Base-by-base conservation (phyloP, 1,140 invertebrate species). In the Drosophila athabasca region DNA sequence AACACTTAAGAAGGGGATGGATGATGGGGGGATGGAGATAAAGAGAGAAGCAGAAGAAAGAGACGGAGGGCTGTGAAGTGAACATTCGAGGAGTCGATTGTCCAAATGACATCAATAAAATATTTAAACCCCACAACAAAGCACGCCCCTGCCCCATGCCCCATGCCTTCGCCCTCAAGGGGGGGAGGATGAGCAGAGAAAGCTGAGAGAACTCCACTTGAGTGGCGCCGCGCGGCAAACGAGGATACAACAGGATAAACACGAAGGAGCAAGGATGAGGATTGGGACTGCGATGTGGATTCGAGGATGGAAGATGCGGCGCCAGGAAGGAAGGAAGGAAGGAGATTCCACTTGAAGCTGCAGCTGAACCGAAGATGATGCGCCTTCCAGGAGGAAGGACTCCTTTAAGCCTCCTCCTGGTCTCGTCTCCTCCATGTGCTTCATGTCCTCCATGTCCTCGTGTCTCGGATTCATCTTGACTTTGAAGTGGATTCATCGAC, bases 61-160 rank as follows among this genome's bases (percentile, higher is more conserved):
- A 57, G 15, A 41, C n/a, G 4, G 9, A 54, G 59, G 48, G 67
- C 72, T 75, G 35, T 65, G 65, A 83, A 84, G 80, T 84, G 73
- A 80, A 62, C 81, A 64, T 51, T 79, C 61, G 24, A 45, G 55
- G 57, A 76, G 58, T 44, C 35, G 35, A 80, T 85, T 74, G 73
- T 84, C 76, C 61, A 85, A 85, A 84, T 80, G 81, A 84, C 81
- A 85, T 77, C 76, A 85, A 85, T 85, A 80, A 85, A 85, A 85
- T 85, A 85, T 85, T 85, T 77, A 85, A 85, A 43, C 48, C 79
- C 66, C 54, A 69, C 74, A 77, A 74, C 55, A 73, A 68, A 76
- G 61, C 58, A 58, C 15, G 55, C 62, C 53, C 66, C 67, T 55
- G 31, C 11, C 13, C 31, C 61, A 68, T 50, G 50, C 61, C 49